A percentile compares a stretch with the other conserved stretches of the same genome.
phyloP scores from a whole-genome alignment of 2,888 invertebrate species.

The Smittia sp. region DNA sequence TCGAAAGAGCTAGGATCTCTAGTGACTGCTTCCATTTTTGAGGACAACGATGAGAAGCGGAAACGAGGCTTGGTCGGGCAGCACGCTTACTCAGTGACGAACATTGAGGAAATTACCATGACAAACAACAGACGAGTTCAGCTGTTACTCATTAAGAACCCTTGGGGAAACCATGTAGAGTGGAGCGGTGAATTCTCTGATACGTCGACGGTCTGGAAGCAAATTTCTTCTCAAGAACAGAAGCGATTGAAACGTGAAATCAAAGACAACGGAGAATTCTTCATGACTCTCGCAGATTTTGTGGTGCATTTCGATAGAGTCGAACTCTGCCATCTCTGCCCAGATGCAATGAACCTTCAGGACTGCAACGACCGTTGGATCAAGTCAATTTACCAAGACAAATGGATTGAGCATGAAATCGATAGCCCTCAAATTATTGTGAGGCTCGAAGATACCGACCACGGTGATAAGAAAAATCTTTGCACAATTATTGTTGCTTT shows the following conservation, averaged over 20 bases:
- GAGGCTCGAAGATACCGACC: no score
- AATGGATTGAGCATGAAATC: background rate
- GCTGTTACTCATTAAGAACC: constrained; percentile 64
- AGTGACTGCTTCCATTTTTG: background rate
- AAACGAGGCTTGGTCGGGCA: background rate
- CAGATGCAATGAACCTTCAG: constrained; percentile 70
- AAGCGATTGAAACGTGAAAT: constrained; percentile 76
- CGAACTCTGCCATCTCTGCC: constrained; percentile 88
- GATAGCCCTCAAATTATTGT: background rate
- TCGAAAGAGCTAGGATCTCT: background rate
- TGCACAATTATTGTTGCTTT: background rate
- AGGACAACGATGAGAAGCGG: background rate
- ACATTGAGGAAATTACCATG: constrained; percentile 51
- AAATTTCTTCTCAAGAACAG: constrained; percentile 74
- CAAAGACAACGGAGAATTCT: constrained; percentile 86
- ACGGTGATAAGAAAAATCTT: no score
- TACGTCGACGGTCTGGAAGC: constrained; percentile 74
- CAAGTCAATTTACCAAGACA: background rate
- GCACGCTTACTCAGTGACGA: background rate
- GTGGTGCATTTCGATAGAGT: constrained; percentile 66
- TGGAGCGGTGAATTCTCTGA: constrained; percentile 73
- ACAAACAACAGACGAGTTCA: constrained; percentile 54
- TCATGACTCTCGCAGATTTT: constrained; percentile 87
- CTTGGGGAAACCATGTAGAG: constrained; percentile 69
- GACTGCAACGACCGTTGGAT: constrained; percentile 56